Evolutionary conservation across 2,113 vertebrate genomes (phyloP), one percentile per base, ranked within the genome.

Genomic region (Origma solitaria): DNA sequence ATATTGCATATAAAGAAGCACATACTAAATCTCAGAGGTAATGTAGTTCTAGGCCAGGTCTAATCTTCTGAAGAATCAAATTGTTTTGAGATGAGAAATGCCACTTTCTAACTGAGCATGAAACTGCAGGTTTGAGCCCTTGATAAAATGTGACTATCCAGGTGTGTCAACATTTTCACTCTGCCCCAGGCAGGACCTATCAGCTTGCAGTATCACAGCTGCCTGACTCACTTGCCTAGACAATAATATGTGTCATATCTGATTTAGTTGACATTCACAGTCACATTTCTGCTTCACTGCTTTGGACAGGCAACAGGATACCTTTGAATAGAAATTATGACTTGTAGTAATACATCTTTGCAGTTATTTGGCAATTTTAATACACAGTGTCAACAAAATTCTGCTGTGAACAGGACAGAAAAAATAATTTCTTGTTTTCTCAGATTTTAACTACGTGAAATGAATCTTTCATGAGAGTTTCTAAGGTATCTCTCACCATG

Each of bases 141-240:
- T 69, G 65, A 83, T 88, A 80, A 81, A 58, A 83, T 40, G 80
- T 81, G 82, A 78, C 88, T 88, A 75, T 71, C 85, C 93, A 95
- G 92, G 94, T 97, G 95, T 88, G 87, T 95, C 89, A 95, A 91
- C 82, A 95, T 58, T 80, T 62, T 42, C 35, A 13, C 50, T 85
- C 42, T 94, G 90, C 94, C 93, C 1, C 9, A 94, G 94, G 95
- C 92, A 95, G 35, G 50, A 60, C 42, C 78, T 91, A 88, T 86
- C 90, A 83, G 15, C 68, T 87, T 47, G 19, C 54, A 72, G 10
- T 69, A 44, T 65, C 57, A 69, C 82, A 95, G 86, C 93, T 94
- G 78, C 80, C 86, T 5, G 2, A 76, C 53, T 72, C 87, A 15
- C 81, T 92, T 97, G 80, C 44, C 76, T 89, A 76, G 81, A 78